phyloP scores from a whole-genome alignment of 1,140 invertebrate species.

The Bombus superbus region DNA sequence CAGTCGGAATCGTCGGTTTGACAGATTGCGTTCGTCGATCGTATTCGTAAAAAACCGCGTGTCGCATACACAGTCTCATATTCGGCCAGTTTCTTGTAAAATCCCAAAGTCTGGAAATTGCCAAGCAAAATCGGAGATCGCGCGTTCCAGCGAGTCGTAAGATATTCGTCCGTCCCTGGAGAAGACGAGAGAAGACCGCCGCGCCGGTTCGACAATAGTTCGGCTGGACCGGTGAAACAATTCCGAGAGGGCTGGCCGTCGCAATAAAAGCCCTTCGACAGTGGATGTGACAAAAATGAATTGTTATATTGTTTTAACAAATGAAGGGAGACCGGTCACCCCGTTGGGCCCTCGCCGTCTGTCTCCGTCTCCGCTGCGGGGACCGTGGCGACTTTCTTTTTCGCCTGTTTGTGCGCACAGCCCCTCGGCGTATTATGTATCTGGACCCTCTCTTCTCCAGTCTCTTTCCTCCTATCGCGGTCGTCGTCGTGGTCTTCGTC shows the following conservation, averaged over 20 bases:
- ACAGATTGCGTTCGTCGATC: too few species aligned
- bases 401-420: slow-evolving; percentile 50
- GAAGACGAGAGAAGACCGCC: neutral
- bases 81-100: too few species aligned
- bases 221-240: slow-evolving; percentile 61
- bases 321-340: slow-evolving; percentile 75
- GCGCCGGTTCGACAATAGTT: slow-evolving; percentile 67
- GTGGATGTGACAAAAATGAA: slow-evolving; percentile 80
- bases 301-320: slow-evolving; percentile 82
- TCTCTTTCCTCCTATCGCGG: neutral
- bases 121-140: too few species aligned
- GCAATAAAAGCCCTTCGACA: slow-evolving; percentile 77
- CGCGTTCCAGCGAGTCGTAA: neutral
- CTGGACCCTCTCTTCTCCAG: slow-evolving; percentile 54
- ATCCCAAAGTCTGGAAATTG: too few species aligned
- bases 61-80: too few species aligned
- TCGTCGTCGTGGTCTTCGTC: neutral
- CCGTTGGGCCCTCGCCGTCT: slow-evolving; percentile 42
- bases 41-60: too few species aligned
- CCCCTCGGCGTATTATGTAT: slow-evolving; percentile 74
- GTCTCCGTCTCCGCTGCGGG: slow-evolving; percentile 41
- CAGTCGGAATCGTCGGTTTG: too few species aligned
- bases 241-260: slow-evolving; percentile 52
- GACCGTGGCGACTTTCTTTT: slow-evolving; percentile 44
- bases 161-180: slow-evolving; percentile 18